Evolutionary conservation across 2,113 vertebrate genomes (phyloP), one percentile per base, ranked within the genome.

Genomic region (Grallaria varia): DNA sequence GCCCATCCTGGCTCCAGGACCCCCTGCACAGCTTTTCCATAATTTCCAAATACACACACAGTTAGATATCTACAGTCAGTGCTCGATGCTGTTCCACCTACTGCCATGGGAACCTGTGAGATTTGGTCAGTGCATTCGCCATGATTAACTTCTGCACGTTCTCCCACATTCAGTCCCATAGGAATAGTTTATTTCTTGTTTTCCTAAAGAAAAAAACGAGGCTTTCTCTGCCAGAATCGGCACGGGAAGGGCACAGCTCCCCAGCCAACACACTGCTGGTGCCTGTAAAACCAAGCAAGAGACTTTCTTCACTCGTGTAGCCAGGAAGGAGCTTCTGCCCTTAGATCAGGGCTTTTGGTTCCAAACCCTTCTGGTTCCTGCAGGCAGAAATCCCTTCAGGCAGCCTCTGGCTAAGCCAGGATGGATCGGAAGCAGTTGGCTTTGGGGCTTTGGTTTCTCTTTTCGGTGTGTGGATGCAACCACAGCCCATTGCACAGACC

Each of bases 51-150:
- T 2, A 19, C 12, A 21, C 3, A 1, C 69, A 17, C 52, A 12
- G 20, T 10, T 0, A 10, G 44, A 5, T 2, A 37, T 49, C 50
- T 4, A 3, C 35, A 72, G 12, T 3, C 5, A 16, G 11, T 4
- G 8, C 39, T 22, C 6, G 58, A 23, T 2, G 17, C 50, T 3
- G 0, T 14, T 3, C 2, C 1, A 28, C 45, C 33, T 22, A 14
- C 7, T 33, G 52, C 78, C 75, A 31, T 0, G 10, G 50, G 62
- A 74, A 21, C 55, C 60, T 35, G 27, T 24, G 21, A 37, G 12
- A 19, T 31, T 52, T 59, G 42, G 11, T 3, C 6, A 45, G 23
- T 52, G 60, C 3, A 20, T 39, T 30, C 58, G 66, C 37, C 7
- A 4, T 11, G 2, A 49, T 2, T 18, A 8, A 39, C 31, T 37